Base-by-base conservation (phyloP, 2,888 invertebrate species). In the Heliconius charithonia region DNA sequence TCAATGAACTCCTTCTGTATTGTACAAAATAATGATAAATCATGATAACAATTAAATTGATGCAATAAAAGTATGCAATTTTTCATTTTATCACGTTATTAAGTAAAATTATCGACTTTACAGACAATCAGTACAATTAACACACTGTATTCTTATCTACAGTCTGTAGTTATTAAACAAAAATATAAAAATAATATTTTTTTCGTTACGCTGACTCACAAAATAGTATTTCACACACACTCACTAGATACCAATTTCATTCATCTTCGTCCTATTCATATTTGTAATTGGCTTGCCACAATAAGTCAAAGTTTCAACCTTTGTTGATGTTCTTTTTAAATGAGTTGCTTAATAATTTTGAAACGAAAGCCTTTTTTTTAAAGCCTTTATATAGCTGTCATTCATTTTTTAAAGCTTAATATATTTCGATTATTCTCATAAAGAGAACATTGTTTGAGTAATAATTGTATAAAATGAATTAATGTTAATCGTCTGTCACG, bases 401-500 rank as follows among this genome's bases (percentile, higher is more conserved):
- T 59, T 67, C n/a, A 59, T 25, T 69, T 59, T 51, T 66, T 77
- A 59, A 19, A n/a, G 25, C 59, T 63, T 63, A 63, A 62, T 63
- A n/a, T 22, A 62, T 74, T 77, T 59, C 41, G 77, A 77, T 77
- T 66, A 67, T 72, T 66, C 66, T 77, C 77, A 77, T 77, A 77
- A 77, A 73, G 73, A 41, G 4, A 16, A 56, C 56, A 73, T 77
- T 77, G 73, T 77, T 77, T 59, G 73, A 59, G n/a, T 59, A 41
- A 41, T 67, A 62, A 13, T 32, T n/a, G 41, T 73, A 32, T 41
- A 56, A 41, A 59, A 77, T 63, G 37, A 77, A 37, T 32, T 51
- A 56, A 19, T 72, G n/a, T 66, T 72, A 25, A 72, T 72, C 56
- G 29, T 59, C 66, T 41, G 32, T 25, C 16, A 45, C 73, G 25